Percentiles rank a stretch among this genome's conserved stretches.
phyloP scores from a whole-genome alignment of 64 coral and sea anemone genomes.

The Pachyseris speciosa region DNA sequence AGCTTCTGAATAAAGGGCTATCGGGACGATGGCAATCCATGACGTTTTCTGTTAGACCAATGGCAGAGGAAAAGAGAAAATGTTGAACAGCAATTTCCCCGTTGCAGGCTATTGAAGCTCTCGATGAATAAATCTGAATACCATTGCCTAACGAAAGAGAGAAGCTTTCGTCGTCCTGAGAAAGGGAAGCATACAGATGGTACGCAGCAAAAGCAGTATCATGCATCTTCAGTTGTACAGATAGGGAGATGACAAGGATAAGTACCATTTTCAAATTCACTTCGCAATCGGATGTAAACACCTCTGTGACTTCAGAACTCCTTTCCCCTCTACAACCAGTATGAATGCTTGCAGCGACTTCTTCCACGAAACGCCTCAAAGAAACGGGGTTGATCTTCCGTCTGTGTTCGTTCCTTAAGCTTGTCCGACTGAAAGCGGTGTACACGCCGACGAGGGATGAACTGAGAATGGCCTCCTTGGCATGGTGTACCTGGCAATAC shows the following conservation, averaged over 20 bases:
- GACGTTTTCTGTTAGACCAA: not conserved
- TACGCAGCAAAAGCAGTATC: not conserved
- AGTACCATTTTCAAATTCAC: not conserved
- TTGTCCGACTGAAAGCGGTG: not conserved
- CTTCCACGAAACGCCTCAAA: too few relatives aligned
- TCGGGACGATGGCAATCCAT: not conserved
- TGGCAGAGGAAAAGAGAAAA: not conserved
- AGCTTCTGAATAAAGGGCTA: not conserved
- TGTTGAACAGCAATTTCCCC: slow-evolving; percentile 14
- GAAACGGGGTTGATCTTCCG: too few relatives aligned
- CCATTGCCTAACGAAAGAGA: not conserved
- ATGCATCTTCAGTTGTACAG: not conserved
- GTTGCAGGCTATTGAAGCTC: not conserved
- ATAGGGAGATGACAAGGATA: not conserved
- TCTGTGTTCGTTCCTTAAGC: not conserved
- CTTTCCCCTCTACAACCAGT: too few relatives aligned
- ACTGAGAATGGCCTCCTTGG: too few relatives aligned
- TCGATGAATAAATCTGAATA: not conserved
- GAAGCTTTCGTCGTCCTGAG: not conserved
- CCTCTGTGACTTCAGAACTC: too few relatives aligned
- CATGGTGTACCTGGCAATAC: not conserved
- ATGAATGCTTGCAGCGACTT: too few relatives aligned
- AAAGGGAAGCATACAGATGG: not conserved
- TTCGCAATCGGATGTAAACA: not conserved
- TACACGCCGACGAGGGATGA: not conserved